Evolutionary conservation across 2,888 invertebrate genomes (phyloP), one percentile per base, ranked within the genome.

Genomic region (Pammene fasciana): DNA sequence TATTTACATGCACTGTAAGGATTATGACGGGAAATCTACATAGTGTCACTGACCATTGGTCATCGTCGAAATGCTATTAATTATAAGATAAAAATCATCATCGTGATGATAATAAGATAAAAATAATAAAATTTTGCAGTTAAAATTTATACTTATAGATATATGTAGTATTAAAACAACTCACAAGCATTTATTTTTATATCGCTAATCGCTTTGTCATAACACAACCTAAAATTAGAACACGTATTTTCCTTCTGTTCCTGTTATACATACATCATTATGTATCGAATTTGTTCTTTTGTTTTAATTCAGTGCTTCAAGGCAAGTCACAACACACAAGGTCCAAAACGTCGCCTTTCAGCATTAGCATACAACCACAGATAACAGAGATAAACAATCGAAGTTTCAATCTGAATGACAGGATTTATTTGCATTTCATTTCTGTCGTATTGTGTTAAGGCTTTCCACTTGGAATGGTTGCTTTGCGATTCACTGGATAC

Each of bases 381-480:
- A 65, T 59, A 65, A 50, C 26, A 36, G 46, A 54, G 64, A 70
- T 70, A 60, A 60, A 60, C 48, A 70, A 68, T 70, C 70, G 48
- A 60, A 54, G 16, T 60, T 55, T 65, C 70, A 60, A 70, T 70
- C 70, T 46, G 64, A 46, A 26, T 46, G 45, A 65, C 57, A 64
- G 68, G 45, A 68, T 68, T 64, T 64, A 68, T 65, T 68, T 68
- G 64, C 68, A 68, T 68, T 34, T 65, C 57, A 59, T 68, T 68
- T 45, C 26, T 48, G 48, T 50, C 50, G 38, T 38, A 38, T 61
- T 61, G 38, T 61, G 8, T 61, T 50, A 18, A n/a, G 7, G 5
- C n/a, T 61, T 50, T 61, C 16, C 14, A 52, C 4, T 6, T 50
- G 50, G 38, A 14, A 16, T 16, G 10, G 38, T 46, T 14, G 14